phyloP scores from a whole-genome alignment of 2,888 invertebrate genomes.

The Cepaea hortensis region DNA sequence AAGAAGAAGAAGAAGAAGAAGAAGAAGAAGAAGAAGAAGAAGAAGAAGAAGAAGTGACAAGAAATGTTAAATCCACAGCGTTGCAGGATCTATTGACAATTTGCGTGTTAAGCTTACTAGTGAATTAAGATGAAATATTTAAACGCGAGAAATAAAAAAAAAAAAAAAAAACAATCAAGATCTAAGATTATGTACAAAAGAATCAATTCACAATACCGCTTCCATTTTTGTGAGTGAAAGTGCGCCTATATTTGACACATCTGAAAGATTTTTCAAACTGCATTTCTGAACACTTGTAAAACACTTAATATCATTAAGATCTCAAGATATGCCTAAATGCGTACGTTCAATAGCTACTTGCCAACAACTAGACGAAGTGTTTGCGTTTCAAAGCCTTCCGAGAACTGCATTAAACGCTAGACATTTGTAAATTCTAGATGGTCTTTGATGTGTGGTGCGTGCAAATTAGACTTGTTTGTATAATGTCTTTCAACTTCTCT shows the following conservation, averaged over 20 bases:
- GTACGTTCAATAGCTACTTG: not conserved
- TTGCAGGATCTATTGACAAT: no score
- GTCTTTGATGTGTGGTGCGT: conserved; percentile 13
- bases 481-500: conserved; percentile 9
- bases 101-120: no score
- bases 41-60: no score
- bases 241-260: not conserved
- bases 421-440: conserved; percentile 12
- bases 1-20: no score
- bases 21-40: no score
- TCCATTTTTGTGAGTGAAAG: no score
- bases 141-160: no score
- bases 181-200: not conserved
- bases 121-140: no score
- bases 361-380: conserved; percentile 12
- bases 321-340: not conserved
- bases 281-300: not conserved
- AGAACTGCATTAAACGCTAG: conserved; percentile 16
- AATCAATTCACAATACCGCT: not conserved
- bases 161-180: not conserved
- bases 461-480: conserved; percentile 16
- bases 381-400: not conserved
- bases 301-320: not conserved
- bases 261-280: not conserved
- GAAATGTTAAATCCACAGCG: no score